A percentile compares a stretch with the other conserved stretches of the same genome.
phyloP scores from a whole-genome alignment of 2,797 vertebrate species.

The Bovichtus diacanthus region DNA sequence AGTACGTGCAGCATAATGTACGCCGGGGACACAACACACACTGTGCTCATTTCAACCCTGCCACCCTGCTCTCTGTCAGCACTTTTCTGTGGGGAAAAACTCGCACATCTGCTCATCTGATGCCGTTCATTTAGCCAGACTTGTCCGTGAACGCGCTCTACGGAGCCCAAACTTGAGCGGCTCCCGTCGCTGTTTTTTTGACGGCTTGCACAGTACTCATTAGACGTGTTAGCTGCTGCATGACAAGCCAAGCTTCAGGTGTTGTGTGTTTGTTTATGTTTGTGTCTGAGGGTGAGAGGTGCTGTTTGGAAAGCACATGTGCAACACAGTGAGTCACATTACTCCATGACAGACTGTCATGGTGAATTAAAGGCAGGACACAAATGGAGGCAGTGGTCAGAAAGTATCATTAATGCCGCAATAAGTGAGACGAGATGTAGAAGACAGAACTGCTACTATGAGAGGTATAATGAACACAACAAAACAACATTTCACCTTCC shows the following conservation, averaged over 20 bases:
- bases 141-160: conserved; percentile 52
- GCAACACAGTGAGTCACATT: conserved; percentile 70
- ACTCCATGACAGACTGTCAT: conserved; percentile 73
- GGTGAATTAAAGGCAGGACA: conserved; percentile 67
- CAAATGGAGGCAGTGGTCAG: conserved; percentile 57
- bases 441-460: background rate
- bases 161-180: conserved; percentile 44
- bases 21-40: conserved; percentile 55
- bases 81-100: conserved; percentile 47
- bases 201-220: conserved; percentile 31
- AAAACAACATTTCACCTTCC: background rate
- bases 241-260: conserved; percentile 63
- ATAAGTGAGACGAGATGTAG: background rate
- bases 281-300: conserved; percentile 59
- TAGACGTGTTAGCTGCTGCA: conserved; percentile 40
- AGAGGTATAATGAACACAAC: background rate
- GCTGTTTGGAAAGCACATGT: conserved; percentile 72
- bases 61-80: conserved; percentile 68
- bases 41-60: conserved; percentile 59
- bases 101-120: conserved; percentile 70
- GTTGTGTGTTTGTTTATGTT: conserved; percentile 61
- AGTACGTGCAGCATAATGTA: conserved; percentile 57
- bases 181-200: conserved; percentile 28
- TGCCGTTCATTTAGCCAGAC: conserved; percentile 66
- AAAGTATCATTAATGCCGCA: conserved; percentile 63